Percentiles rank a stretch among this genome's conserved stretches.
Evolutionary conservation across 2,888 invertebrate genomes (phyloP).

Genomic region (Cactoblastis cactorum): DNA sequence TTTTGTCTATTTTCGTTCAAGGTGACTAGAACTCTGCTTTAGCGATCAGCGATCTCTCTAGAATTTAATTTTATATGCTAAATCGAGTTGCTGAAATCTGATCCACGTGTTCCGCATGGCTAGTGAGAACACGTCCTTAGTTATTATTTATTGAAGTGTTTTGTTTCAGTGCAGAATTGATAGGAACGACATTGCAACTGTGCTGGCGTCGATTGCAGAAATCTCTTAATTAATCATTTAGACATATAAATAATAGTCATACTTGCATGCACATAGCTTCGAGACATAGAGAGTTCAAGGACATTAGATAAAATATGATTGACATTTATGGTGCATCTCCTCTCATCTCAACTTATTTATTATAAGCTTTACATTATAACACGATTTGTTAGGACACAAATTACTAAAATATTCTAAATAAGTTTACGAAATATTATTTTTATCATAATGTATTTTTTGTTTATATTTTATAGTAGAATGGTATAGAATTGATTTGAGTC

Average conservation of each 20-base stretch:
- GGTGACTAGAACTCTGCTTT: no score
- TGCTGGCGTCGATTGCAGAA: conserved; percentile 8
- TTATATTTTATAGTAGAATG: neutral
- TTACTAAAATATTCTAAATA: neutral
- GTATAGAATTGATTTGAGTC: neutral
- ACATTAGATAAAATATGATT: conserved; percentile 15
- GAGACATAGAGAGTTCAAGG: conserved; percentile 15
- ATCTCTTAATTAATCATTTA: conserved; percentile 18
- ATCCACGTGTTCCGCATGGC: neutral
- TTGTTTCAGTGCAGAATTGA: neutral
- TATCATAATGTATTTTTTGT: neutral
- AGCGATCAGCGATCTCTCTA: no score
- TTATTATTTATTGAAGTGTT: neutral
- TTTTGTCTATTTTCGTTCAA: neutral
- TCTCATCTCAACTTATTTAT: no score
- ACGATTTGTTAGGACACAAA: neutral
- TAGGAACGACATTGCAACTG: neutral
- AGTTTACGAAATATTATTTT: neutral
- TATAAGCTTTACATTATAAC: neutral
- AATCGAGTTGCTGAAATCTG: no score
- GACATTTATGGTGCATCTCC: conserved; percentile 16
- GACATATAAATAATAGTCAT: conserved; percentile 28
- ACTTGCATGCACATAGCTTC: conserved; percentile 29
- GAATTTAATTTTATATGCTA: no score
- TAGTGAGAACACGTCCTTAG: neutral